phyloP scores from a whole-genome alignment of 1,140 invertebrate species.

The Danaus melanippus region DNA sequence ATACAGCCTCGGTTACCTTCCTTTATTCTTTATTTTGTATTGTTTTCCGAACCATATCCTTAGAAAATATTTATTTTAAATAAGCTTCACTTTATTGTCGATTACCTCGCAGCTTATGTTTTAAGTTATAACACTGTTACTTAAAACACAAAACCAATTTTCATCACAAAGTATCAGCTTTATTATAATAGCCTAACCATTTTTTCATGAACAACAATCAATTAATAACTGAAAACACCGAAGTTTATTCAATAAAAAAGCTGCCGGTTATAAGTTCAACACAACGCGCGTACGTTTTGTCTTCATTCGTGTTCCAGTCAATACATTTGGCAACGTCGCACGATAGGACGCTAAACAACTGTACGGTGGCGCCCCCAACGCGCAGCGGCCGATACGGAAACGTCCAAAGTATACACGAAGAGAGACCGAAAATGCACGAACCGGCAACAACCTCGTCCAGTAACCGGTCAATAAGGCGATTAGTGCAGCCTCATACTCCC shows the following conservation, averaged over 20 bases:
- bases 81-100: slow-evolving; percentile 22
- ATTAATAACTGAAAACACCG: slow-evolving; percentile 29
- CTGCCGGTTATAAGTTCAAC: slow-evolving; percentile 63
- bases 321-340: slow-evolving; percentile 72
- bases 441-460: slow-evolving; percentile 62
- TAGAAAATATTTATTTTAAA: slow-evolving; percentile 8
- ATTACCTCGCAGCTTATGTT: slow-evolving; percentile 30
- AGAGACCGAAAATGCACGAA: slow-evolving; percentile 61
- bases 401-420: slow-evolving; percentile 47
- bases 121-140: slow-evolving; percentile 35
- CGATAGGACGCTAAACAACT: slow-evolving; percentile 69
- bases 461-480: slow-evolving; percentile 72
- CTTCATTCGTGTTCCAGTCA: slow-evolving; percentile 67
- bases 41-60: slow-evolving; percentile 38
- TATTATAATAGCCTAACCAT: slow-evolving; percentile 34
- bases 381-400: slow-evolving; percentile 62
- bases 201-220: slow-evolving; percentile 17
- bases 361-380: slow-evolving; percentile 66
- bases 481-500: slow-evolving; percentile 56
- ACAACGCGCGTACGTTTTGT: slow-evolving; percentile 68
- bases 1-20: slow-evolving; percentile 42
- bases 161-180: slow-evolving; percentile 55
- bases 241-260: slow-evolving; percentile 44
- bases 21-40: slow-evolving; percentile 34
- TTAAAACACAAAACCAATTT: slow-evolving; percentile 26